Base-by-base conservation (phyloP, 2,888 invertebrate genomes). In the Ashinkailepas kermadecensis region DNA sequence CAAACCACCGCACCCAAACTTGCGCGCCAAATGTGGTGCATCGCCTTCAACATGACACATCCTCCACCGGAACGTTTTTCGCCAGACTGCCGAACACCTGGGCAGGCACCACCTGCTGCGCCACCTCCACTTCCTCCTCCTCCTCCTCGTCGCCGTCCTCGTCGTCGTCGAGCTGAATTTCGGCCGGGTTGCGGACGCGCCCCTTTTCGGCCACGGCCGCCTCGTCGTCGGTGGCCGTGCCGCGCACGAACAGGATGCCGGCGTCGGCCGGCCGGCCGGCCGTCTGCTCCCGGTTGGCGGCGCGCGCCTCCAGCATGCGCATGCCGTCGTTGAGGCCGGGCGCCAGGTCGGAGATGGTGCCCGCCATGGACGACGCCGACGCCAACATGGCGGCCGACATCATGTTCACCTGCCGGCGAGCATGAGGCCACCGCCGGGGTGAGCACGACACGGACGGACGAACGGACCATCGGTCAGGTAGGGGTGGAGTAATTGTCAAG, bases 371-470 rank as follows among this genome's bases (percentile, higher is more conserved):
- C 25, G 90, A 90, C 70, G 92, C 91, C 15, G 83, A 82, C 85
- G 93, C 95, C 85, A 97, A 89, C 94, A 98, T 97, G 88, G 98
- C 98, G 0, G 97, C 97, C 21, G 97, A 95, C 97, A 99, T 98
- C 94, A 97, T 98, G 87, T 99, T 99, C n/a, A 93, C 91, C 87
- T 87, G 83, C 54, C 82, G 82, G 64, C 10, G 59, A 79, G 4
- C 70, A 39, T 13, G 18, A 64, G 18, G 15, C 64, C 18, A 18
- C 64, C 13, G 64, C 8, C 18, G 13, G 18, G 18, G 64, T 64
- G 64, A 18, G 39, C 39, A 39, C 39, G 39, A 39, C 39, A 39
- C 39, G 39, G 1, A 39, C 39, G 4, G 4, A 4, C 39, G 39
- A n/a, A n/a, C 39, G 39, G 39, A 39, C 1, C 39, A 39, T 39